Evolutionary conservation across 2,797 vertebrate genomes (phyloP), one percentile per base, ranked within the genome.

Genomic region (Enteromius mattozi): DNA sequence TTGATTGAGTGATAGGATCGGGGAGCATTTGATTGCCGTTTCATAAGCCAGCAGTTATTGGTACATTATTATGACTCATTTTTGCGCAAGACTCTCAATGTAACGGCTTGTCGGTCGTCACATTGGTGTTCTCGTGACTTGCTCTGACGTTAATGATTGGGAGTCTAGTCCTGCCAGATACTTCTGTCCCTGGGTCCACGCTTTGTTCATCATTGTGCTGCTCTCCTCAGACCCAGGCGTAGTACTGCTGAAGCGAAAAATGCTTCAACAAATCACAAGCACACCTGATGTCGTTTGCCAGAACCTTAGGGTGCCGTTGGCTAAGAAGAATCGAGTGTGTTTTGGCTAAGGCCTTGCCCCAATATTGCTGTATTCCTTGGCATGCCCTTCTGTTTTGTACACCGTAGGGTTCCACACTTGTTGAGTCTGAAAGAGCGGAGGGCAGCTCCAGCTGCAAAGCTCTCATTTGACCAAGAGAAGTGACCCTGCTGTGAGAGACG

Each of bases 1-100:
- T 16, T 45, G 33, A 59, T 42, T 45, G 56, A 70, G 42, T 69
- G 69, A 80, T 80, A 51, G 21, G 37, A 85, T 75, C 71, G 3
- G 56, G 6, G 19, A 78, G 47, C 30, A 33, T 66, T 59, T 81
- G 63, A 75, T 86, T 86, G 72, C 40, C 16, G 61, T 80, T 78
- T 83, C 49, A 19, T 37, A 76, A 68, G 49, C 37, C 59, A 65
- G 14, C 6, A 6, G 6, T 68, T 19, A 54, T 40, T 56, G 54
- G 21, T 42, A 16, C 4, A 6, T 71, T 75, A 21, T 47, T 63
- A 33, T 42, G 51, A 37, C 16, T 83, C 70, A 69, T 49, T 69
- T 14, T 81, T 65, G 54, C 21, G 19, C 13, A 70, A 61, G 45
- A 37, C 51, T 45, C 37, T 65, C 61, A 65, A 65, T 16, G 14